These are phyloP conservation scores for Exephanes ischioxanthus DNA, from an alignment of 2,888 invertebrate genomes.

Conservation along the genomic window DNA sequence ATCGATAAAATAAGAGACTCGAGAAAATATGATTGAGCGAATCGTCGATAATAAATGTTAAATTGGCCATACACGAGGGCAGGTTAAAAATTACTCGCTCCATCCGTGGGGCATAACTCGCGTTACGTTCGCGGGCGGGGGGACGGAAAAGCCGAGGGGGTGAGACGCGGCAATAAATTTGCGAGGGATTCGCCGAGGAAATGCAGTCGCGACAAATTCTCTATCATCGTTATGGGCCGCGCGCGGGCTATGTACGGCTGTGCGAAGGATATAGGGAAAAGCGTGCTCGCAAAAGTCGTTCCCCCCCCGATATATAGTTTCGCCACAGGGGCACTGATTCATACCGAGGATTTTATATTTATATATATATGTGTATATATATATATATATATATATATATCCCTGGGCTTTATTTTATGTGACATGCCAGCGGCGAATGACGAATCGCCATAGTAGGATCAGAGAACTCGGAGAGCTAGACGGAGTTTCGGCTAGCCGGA, in stretches of 20 bases:
- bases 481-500: slow-evolving; percentile 63
- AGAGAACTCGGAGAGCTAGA: slow-evolving; percentile 43
- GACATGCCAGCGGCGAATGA: slow-evolving; percentile 68
- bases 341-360: slow-evolving; percentile 60
- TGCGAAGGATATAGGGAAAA: slow-evolving; percentile 56
- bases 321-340: slow-evolving; percentile 65
- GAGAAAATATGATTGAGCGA: slow-evolving; percentile 20
- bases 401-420: slow-evolving; percentile 69
- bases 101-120: slow-evolving; percentile 54
- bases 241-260: background rate
- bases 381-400: slow-evolving; percentile 56
- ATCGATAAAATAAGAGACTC: slow-evolving; percentile 29
- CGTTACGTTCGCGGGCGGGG: slow-evolving; percentile 11
- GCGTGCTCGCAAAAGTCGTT: slow-evolving; percentile 66
- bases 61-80: slow-evolving; percentile 33
- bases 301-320: slow-evolving; percentile 59
- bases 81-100: slow-evolving; percentile 48
- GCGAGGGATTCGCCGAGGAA: slow-evolving; percentile 66
- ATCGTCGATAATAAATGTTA: slow-evolving; percentile 24
- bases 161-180: slow-evolving; percentile 64
- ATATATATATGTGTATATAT: slow-evolving; percentile 58
- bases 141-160: slow-evolving; percentile 39
- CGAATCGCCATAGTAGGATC: slow-evolving; percentile 67
- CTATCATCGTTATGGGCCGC: slow-evolving; percentile 67
- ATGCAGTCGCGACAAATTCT: slow-evolving; percentile 71